These are phyloP conservation scores for Gymnoscopelus microlampas DNA, from an alignment of 2,797 vertebrate species.

Conservation along the genomic window DNA sequence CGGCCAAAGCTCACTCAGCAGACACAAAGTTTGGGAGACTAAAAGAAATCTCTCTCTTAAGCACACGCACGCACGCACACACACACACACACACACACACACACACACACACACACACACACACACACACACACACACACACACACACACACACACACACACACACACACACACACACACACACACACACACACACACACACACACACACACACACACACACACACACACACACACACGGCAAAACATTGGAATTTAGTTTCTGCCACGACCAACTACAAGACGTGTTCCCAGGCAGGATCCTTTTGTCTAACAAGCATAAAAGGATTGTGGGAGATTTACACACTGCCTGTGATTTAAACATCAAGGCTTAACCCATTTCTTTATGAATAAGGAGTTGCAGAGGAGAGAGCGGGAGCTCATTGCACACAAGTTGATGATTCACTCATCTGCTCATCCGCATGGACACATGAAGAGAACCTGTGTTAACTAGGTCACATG, in stretches of 20 bases:
- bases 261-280: conserved; percentile 64
- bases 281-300: conserved; percentile 65
- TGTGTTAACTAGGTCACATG: conserved; percentile 49
- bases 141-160: too few species aligned
- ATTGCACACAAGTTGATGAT: conserved; percentile 72
- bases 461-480: conserved; percentile 46
- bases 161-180: too few species aligned
- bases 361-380: conserved; percentile 83
- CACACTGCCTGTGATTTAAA: conserved; percentile 76
- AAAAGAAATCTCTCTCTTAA: not conserved
- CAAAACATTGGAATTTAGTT: conserved; percentile 54
- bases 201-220: too few species aligned
- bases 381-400: conserved; percentile 75
- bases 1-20: conserved; percentile 35
- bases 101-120: too few species aligned
- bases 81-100: too few species aligned
- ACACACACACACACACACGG: too few species aligned
- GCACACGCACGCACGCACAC: too few species aligned
- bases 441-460: conserved; percentile 52
- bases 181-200: too few species aligned
- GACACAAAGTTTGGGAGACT: conserved; percentile 43
- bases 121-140: not conserved
- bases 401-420: conserved; percentile 49
- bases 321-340: conserved; percentile 78
- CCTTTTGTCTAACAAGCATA: conserved; percentile 77